A percentile compares a stretch with the other conserved stretches of the same genome.
Evolutionary conservation across 2,888 invertebrate species (phyloP).

Genomic region (Meiosimyza platycephala): DNA sequence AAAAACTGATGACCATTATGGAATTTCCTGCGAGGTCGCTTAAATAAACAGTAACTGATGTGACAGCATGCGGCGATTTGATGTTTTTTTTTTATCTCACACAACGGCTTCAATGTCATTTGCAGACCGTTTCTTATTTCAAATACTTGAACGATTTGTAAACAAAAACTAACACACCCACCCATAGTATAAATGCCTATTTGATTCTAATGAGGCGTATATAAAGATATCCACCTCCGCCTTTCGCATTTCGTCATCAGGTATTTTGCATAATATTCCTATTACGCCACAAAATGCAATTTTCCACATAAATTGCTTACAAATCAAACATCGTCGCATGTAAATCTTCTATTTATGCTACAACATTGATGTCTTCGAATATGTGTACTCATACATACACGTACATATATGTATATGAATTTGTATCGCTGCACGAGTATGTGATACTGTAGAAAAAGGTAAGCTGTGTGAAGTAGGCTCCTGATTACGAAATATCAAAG

Average conservation of each 20-base stretch:
- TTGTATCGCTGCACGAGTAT: not conserved
- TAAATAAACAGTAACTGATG: not conserved
- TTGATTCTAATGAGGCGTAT: slow-evolving; percentile 6
- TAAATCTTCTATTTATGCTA: slow-evolving; percentile 18
- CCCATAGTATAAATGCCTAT: not conserved
- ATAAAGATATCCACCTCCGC: not conserved
- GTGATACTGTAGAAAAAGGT: too few relatives aligned
- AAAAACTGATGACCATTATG: too few relatives aligned
- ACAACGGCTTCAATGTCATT: slow-evolving; percentile 5
- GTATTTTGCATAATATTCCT: slow-evolving; percentile 14
- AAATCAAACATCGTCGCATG: slow-evolving; percentile 22
- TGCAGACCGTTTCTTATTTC: not conserved
- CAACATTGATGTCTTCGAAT: not conserved
- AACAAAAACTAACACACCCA: not conserved
- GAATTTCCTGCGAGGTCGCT: too few relatives aligned
- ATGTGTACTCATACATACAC: not conserved
- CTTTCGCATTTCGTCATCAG: not conserved
- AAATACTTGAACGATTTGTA: not conserved
- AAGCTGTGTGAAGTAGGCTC: too few relatives aligned
- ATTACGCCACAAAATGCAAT: slow-evolving; percentile 22
- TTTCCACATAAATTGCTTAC: slow-evolving; percentile 25
- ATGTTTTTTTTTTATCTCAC: not conserved
- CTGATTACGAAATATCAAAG: too few relatives aligned
- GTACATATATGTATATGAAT: not conserved
- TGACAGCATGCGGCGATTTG: not conserved